phyloP scores from a whole-genome alignment of 2,113 vertebrate species.

The Eclectus roratus region DNA sequence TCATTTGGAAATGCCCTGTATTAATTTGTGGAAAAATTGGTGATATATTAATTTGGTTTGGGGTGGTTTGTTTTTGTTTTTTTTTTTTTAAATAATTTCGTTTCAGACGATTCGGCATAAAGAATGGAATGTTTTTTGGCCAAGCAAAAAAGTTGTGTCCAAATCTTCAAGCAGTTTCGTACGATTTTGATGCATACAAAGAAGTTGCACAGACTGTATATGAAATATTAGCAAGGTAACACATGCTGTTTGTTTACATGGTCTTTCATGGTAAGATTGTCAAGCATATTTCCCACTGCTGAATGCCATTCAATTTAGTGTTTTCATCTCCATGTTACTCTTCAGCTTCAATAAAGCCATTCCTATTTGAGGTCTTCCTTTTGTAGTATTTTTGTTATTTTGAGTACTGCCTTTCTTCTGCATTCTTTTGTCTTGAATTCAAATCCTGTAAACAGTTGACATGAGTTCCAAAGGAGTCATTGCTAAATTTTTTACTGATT shows the following conservation, averaged over 20 bases:
- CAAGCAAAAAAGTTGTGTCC: conserved; percentile 94
- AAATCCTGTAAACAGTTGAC: background rate
- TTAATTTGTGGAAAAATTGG: background rate
- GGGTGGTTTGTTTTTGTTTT: background rate
- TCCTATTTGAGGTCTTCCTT: background rate
- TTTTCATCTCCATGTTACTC: background rate
- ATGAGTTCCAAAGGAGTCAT: background rate
- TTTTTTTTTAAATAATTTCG: background rate
- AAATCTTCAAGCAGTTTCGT: conserved; percentile 86
- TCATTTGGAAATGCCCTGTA: background rate
- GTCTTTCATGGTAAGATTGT: background rate
- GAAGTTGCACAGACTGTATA: conserved; percentile 91
- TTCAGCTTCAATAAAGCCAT: background rate
- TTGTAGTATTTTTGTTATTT: background rate
- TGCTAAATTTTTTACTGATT: background rate
- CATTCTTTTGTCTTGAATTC: background rate
- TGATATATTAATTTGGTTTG: background rate
- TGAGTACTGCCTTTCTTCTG: background rate
- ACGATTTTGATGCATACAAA: conserved; percentile 95
- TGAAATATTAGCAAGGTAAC: conserved; percentile 91
- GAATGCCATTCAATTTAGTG: rapidly evolving
- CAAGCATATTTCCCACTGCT: background rate
- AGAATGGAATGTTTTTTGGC: conserved; percentile 97
- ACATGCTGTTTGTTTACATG: background rate
- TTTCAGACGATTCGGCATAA: conserved; percentile 89